phyloP scores from a whole-genome alignment of 37 sponge, comb jelly and placozoan species.

The Petrosia ficiformis region DNA sequence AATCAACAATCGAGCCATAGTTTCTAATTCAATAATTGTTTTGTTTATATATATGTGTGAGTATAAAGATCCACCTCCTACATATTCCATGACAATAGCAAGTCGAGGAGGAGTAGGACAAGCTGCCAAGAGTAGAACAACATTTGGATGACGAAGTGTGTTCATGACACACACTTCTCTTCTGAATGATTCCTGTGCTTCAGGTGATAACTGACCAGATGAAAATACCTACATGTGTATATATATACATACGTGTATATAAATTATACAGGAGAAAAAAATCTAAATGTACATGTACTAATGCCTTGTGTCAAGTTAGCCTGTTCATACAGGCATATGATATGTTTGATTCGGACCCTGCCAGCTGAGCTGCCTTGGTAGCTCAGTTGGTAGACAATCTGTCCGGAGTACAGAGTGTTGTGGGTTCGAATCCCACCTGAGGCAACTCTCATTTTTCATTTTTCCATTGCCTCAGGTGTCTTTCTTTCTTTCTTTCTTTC shows the following conservation, averaged over 20 bases:
- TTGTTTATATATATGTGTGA: constrained; percentile 46
- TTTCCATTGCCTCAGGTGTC: no score
- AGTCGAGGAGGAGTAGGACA: constrained; percentile 77
- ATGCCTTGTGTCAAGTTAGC: no score
- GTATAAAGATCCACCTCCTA: constrained; percentile 62
- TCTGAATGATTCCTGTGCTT: constrained; percentile 54
- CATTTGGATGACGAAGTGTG: constrained; percentile 81
- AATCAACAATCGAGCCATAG: constrained; percentile 19
- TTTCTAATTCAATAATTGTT: constrained; percentile 5
- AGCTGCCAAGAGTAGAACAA: constrained; percentile 84
- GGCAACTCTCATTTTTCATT: no score
- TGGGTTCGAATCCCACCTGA: no score
- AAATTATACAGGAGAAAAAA: no score
- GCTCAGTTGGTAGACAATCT: no score
- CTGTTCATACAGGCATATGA: no score
- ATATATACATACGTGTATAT: neutral
- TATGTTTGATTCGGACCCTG: no score
- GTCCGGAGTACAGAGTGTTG: no score
- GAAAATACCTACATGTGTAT: constrained; percentile 50
- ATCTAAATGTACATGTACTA: no score
- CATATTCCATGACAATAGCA: constrained; percentile 81
- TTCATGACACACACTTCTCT: constrained; percentile 83
- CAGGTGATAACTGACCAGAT: constrained; percentile 35
- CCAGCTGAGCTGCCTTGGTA: no score
- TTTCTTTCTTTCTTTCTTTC: no score